Evolutionary conservation across 2,797 vertebrate genomes (phyloP), one percentile per base, ranked within the genome.

Genomic region (Pelochelys cantorii): DNA sequence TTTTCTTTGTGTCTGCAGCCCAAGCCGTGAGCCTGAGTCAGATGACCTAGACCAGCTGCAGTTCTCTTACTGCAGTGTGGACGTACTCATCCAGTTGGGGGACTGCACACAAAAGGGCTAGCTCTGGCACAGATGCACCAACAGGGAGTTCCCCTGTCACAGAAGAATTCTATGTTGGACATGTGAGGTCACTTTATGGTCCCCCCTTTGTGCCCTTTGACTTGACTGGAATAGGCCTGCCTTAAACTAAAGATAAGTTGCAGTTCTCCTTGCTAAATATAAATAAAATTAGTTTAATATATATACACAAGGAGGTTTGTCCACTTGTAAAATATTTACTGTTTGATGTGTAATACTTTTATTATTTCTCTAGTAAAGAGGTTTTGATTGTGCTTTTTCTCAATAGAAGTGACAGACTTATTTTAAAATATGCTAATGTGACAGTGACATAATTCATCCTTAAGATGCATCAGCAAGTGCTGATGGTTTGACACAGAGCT

Each of bases 11-110:
- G 53, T 53, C 52, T 53, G n/a, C 65, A 68, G n/a, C 62, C 62
- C 62, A 54, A 54, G 53, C 53, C 7, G 4, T 15, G 13, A 31
- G 62, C 15, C 31, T 68, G 31, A 68, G 62, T 65, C 31, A 34
- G n/a, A 4, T 37, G 65, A 20, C n/a, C 9, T 71, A 18, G n/a
- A n/a, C n/a, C 65, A 71, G 18, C 65, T 34, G 10, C 20, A 5
- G n/a, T 10, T 71, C n/a, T 71, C 15, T 71, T 71, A 71, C 5
- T 9, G 5, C 0, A 1, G n/a, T 7, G 29, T 42, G 57, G n/a
- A 54, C 14, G 22, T 14, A 27, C 34, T 25, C 74, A 52, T 17
- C 27, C 7, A 52, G 23, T 13, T 29, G 25, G 74, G 23, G 25
- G 74, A 15, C 23, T 77, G 74, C 22, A 77, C 37, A 22, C 42